A percentile compares a stretch with the other conserved stretches of the same genome.
These are phyloP conservation scores for Ennomos erosarius DNA, from an alignment of 2,888 invertebrate species.

Conservation along the genomic window DNA sequence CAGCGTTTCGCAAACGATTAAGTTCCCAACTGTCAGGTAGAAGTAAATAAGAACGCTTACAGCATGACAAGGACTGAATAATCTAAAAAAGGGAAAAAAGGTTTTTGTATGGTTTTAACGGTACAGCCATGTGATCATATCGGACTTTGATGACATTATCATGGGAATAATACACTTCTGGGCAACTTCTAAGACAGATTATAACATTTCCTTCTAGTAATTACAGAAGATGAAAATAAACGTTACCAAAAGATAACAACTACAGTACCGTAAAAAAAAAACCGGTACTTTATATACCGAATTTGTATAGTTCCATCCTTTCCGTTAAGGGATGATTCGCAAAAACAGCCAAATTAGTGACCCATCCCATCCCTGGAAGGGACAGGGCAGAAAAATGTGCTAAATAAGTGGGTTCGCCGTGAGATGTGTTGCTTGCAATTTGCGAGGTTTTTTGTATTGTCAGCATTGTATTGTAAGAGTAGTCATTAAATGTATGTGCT, in stretches of 20 bases:
- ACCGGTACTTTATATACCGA: slow-evolving; percentile 4
- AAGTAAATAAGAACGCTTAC: slow-evolving; percentile 29
- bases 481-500: not conserved
- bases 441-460: slow-evolving; percentile 14
- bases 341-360: slow-evolving; percentile 35
- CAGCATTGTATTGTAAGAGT: not conserved
- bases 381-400: slow-evolving; percentile 29
- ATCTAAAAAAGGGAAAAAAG: slow-evolving; percentile 1
- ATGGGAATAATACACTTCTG: no score
- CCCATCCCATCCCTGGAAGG: slow-evolving; percentile 23
- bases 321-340: slow-evolving; percentile 39
- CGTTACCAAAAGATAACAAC: no score
- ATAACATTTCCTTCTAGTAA: no score
- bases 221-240: no score
- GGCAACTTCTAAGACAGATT: no score
- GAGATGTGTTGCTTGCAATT: slow-evolving; percentile 26
- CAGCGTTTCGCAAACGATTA: slow-evolving; percentile 30
- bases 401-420: slow-evolving; percentile 29
- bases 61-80: slow-evolving; percentile 8
- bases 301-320: slow-evolving; percentile 4
- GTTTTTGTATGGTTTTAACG: no score
- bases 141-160: no score
- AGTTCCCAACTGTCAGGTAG: slow-evolving; percentile 30
- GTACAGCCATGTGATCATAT: no score
- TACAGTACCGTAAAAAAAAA: no score